Percentiles rank a stretch among this genome's conserved stretches.
Conservation (phyloP, 2,888 invertebrate genomes). For the Liodrosophila aerea region DNA sequence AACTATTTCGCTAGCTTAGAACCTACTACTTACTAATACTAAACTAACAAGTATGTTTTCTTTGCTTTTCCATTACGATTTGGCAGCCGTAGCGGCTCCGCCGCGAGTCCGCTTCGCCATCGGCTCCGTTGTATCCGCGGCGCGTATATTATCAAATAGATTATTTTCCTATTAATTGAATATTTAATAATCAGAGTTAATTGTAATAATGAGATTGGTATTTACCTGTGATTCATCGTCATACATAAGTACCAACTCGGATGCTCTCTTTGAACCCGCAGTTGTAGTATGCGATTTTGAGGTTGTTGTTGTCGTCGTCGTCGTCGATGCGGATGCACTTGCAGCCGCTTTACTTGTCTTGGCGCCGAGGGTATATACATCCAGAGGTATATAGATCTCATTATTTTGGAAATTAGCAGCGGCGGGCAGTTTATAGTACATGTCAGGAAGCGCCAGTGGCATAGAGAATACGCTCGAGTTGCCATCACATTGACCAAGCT, state of each 20-base stretch:
- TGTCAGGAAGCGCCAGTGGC: slow-evolving; percentile 93
- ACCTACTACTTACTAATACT: slow-evolving; percentile 57
- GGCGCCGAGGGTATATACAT: slow-evolving; percentile 81
- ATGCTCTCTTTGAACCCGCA: slow-evolving; percentile 44
- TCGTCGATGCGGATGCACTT: slow-evolving; percentile 40
- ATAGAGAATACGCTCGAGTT: slow-evolving; percentile 92
- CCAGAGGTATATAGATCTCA: slow-evolving; percentile 91
- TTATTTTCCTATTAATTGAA: slow-evolving; percentile 59
- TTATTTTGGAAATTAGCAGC: slow-evolving; percentile 89
- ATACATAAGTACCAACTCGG: slow-evolving; percentile 45
- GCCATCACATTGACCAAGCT: slow-evolving; percentile 91
- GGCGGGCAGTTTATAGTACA: slow-evolving; percentile 93
- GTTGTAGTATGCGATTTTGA: slow-evolving; percentile 35
- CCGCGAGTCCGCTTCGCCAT: slow-evolving; percentile 73
- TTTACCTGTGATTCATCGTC: slow-evolving; percentile 64
- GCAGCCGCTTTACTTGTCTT: slow-evolving; percentile 34
- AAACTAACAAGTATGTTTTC: slow-evolving; percentile 66
- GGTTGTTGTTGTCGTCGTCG: slow-evolving; percentile 38
- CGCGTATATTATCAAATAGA: slow-evolving; percentile 70
- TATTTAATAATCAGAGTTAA: background rate
- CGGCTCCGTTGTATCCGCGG: slow-evolving; percentile 72
- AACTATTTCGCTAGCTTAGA: slow-evolving; percentile 76
- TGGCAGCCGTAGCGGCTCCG: slow-evolving; percentile 60
- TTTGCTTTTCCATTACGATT: slow-evolving; percentile 51
- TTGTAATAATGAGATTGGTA: background rate